Conservation (phyloP, 1,140 invertebrate species). For the Oncopeltus fasciatus region DNA sequence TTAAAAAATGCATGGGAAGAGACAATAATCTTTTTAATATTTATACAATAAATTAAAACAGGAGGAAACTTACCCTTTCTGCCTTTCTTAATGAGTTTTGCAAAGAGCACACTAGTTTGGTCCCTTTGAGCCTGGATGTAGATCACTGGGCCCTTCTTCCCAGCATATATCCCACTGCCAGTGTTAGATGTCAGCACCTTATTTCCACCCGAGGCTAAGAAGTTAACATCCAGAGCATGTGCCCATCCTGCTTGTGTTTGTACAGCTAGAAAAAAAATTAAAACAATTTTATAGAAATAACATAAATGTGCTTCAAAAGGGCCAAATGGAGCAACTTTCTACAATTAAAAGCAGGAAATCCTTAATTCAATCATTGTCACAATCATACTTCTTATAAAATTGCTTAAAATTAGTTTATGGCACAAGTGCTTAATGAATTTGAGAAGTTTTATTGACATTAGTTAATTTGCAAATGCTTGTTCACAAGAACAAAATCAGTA, state of each 20-base stretch:
- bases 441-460: too few relatives aligned
- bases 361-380: too few relatives aligned
- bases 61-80: background rate
- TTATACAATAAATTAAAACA: background rate
- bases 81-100: background rate
- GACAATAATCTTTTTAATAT: background rate
- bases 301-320: too few relatives aligned
- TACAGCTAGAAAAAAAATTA: background rate
- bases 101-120: background rate
- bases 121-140: background rate
- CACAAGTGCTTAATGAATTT: too few relatives aligned
- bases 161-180: background rate
- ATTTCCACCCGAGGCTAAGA: background rate
- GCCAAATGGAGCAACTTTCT: too few relatives aligned
- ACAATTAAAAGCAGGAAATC: too few relatives aligned
- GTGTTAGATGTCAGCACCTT: background rate
- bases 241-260: background rate
- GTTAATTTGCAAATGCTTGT: too few relatives aligned
- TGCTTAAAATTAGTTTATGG: too few relatives aligned
- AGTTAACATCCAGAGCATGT: background rate
- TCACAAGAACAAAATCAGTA: too few relatives aligned
- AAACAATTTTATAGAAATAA: too few relatives aligned
- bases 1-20: background rate
- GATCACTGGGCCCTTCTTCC: background rate
- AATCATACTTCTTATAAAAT: too few relatives aligned